These are phyloP conservation scores for Antheraea mylitta DNA, from an alignment of 1,140 invertebrate genomes.

Conservation along the genomic window DNA sequence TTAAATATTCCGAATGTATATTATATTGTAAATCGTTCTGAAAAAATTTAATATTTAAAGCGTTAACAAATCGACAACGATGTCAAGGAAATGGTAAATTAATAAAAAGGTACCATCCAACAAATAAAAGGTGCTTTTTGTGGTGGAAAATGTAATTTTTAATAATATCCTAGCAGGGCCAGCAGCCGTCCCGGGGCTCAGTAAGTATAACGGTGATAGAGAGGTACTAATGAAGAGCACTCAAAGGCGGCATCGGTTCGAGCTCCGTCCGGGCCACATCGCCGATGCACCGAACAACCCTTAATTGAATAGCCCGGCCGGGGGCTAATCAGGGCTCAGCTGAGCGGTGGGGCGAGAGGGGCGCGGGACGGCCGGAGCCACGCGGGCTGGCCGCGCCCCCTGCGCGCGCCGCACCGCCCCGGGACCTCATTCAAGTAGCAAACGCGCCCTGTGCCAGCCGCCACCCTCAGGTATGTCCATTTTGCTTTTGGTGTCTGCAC, in stretches of 20 bases:
- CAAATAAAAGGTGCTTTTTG: neutral
- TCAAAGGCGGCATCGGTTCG: slow-evolving; percentile 45
- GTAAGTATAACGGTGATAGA: slow-evolving; percentile 59
- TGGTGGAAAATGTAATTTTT: slow-evolving; percentile 29
- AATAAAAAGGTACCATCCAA: too few species aligned
- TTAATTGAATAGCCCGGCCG: slow-evolving; percentile 73
- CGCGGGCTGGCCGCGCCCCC: slow-evolving; percentile 72
- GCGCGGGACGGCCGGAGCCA: slow-evolving; percentile 48
- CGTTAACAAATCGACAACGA: too few species aligned
- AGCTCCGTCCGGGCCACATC: slow-evolving; percentile 43
- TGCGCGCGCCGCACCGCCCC: slow-evolving; percentile 64
- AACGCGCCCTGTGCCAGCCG: slow-evolving; percentile 72
- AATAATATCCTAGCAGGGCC: slow-evolving; percentile 9
- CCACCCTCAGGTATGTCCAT: slow-evolving; percentile 75
- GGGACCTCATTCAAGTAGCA: slow-evolving; percentile 71
- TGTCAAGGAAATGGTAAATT: too few species aligned
- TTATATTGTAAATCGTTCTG: too few species aligned
- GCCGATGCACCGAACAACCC: slow-evolving; percentile 68
- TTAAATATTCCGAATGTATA: neutral
- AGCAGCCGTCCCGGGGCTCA: slow-evolving; percentile 27
- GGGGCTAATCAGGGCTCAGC: slow-evolving; percentile 74
- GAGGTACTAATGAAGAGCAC: slow-evolving; percentile 60
- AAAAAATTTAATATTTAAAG: too few species aligned
- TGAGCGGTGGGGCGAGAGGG: slow-evolving; percentile 54
- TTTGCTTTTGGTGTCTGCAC: slow-evolving; percentile 75